A percentile compares a stretch with the other conserved stretches of the same genome.
These are phyloP conservation scores for Selenia dentaria DNA, from an alignment of 2,888 invertebrate species.

Conservation along the genomic window DNA sequence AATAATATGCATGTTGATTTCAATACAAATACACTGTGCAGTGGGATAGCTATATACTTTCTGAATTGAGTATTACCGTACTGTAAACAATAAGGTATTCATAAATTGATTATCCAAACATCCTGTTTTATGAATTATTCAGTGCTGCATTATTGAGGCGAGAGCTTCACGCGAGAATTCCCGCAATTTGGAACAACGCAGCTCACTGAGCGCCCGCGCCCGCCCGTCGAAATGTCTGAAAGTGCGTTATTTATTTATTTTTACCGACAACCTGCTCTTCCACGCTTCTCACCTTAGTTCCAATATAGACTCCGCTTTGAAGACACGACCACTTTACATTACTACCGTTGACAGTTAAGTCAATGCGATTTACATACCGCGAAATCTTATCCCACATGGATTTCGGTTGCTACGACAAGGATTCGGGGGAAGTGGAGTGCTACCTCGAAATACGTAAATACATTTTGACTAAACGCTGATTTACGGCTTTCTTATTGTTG, in stretches of 20 bases:
- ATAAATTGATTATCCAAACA: conserved; percentile 68
- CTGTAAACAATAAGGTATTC: conserved; percentile 51
- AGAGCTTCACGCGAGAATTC: conserved; percentile 57
- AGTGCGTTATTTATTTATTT: conserved; percentile 81
- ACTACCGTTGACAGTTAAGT: conserved; percentile 48
- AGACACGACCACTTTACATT: conserved; percentile 64
- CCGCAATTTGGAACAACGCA: conserved; percentile 69
- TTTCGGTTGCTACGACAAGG: conserved; percentile 87
- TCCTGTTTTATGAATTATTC: conserved; percentile 60
- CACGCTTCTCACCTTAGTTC: conserved; percentile 68
- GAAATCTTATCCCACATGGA: conserved; percentile 75
- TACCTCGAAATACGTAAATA: conserved; percentile 88
- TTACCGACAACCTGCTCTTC: conserved; percentile 64
- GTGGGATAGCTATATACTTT: conserved; percentile 11
- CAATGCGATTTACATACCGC: conserved; percentile 60
- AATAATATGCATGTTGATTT: too few species aligned
- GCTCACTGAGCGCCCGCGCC: conserved; percentile 64
- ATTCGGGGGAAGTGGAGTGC: conserved; percentile 88
- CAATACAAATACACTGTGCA: neutral
- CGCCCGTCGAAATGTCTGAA: conserved; percentile 67
- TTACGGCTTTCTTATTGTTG: conserved; percentile 71
- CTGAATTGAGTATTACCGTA: conserved; percentile 26
- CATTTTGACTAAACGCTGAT: conserved; percentile 69
- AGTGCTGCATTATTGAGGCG: conserved; percentile 39
- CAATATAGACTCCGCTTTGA: conserved; percentile 71